Percentiles rank a stretch among this genome's conserved stretches.
Evolutionary conservation across 1,140 invertebrate species (phyloP).

Genomic region (Bombus picipes): DNA sequence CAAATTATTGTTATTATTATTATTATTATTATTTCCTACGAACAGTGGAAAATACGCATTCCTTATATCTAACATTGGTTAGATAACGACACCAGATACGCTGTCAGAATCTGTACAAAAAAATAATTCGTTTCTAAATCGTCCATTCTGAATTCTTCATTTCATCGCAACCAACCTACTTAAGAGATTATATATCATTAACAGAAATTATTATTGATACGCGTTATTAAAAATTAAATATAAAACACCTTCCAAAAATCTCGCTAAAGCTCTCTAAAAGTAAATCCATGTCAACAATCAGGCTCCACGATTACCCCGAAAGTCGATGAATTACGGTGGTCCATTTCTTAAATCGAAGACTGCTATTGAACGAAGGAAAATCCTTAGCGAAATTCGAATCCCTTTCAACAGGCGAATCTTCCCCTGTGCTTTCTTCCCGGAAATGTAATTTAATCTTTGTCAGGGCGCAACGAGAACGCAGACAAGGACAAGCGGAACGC

Average conservation of each 20-base stretch:
- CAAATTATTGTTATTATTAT: too few relatives aligned
- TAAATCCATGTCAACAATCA: background rate
- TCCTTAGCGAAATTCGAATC: background rate
- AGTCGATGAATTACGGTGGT: background rate
- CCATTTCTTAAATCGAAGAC: background rate
- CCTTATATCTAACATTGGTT: too few relatives aligned
- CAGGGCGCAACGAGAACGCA: background rate
- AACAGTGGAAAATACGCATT: too few relatives aligned
- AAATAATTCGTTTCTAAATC: too few relatives aligned
- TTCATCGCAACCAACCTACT: too few relatives aligned
- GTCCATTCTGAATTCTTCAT: too few relatives aligned
- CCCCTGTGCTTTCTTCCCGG: background rate
- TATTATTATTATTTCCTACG: too few relatives aligned
- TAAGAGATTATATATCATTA: too few relatives aligned
- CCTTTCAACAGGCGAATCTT: background rate
- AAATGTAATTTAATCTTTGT: constrained; percentile 34
- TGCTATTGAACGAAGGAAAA: background rate
- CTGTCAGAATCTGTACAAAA: too few relatives aligned
- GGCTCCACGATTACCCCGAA: background rate
- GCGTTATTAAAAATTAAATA: too few relatives aligned
- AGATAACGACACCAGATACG: too few relatives aligned
- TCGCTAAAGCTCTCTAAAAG: background rate
- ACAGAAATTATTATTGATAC: too few relatives aligned
- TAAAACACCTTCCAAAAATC: background rate
- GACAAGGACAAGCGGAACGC: background rate